These are phyloP conservation scores for Galago senegalensis DNA, from an alignment of 2,797 vertebrate species.

Conservation along the genomic window DNA sequence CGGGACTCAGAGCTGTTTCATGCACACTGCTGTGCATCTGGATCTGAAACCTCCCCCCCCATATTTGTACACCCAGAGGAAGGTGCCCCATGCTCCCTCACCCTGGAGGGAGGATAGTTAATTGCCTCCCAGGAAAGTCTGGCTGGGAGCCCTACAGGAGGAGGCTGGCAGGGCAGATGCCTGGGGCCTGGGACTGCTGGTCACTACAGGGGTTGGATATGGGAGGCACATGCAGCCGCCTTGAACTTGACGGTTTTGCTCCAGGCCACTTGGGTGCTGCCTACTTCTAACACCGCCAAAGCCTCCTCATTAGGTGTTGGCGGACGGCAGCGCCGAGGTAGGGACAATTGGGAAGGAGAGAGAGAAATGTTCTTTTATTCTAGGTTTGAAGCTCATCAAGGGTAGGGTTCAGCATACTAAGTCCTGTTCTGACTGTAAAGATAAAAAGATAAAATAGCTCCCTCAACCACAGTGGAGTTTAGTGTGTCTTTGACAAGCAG, in stretches of 20 bases:
- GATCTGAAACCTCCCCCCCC: background rate
- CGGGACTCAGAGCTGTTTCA: background rate
- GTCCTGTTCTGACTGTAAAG: slow-evolving; percentile 74
- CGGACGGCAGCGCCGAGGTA: background rate
- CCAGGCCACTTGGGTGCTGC: background rate
- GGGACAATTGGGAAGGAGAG: slow-evolving; percentile 9
- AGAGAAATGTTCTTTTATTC: slow-evolving; percentile 32
- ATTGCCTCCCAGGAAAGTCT: no score
- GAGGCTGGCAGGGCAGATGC: background rate
- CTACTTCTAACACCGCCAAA: background rate
- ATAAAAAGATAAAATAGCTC: slow-evolving; percentile 72
- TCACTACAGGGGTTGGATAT: rapidly evolving
- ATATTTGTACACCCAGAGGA: background rate
- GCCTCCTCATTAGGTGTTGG: background rate
- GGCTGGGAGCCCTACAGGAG: background rate
- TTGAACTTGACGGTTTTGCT: background rate
- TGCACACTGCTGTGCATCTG: background rate
- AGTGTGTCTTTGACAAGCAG: slow-evolving; percentile 68
- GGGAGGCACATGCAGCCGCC: rapidly evolving
- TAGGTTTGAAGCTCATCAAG: slow-evolving; percentile 65
- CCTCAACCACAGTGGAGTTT: slow-evolving; percentile 60
- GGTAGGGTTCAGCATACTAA: slow-evolving; percentile 74
- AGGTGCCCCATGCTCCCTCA: background rate
- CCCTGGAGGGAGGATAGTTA: background rate
- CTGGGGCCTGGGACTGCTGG: background rate